These are phyloP conservation scores for Synaphobranchus kaupii DNA, from an alignment of 2,797 vertebrate species.

Conservation along the genomic window DNA sequence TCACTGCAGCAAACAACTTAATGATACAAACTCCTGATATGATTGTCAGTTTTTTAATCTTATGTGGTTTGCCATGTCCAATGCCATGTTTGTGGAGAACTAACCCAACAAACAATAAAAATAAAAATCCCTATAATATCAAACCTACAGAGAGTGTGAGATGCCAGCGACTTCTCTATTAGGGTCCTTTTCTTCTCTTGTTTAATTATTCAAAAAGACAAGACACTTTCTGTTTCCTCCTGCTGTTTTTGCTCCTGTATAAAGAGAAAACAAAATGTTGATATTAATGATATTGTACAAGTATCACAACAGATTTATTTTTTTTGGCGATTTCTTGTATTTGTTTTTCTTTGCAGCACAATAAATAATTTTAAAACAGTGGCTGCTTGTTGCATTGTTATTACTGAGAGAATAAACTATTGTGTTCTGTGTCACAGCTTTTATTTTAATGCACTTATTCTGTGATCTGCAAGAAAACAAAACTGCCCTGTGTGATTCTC, in stretches of 20 bases:
- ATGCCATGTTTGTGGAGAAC: constrained; percentile 21
- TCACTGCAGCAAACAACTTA: neutral
- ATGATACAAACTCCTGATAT: neutral
- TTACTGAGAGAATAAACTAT: neutral
- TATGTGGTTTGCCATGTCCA: constrained; percentile 33
- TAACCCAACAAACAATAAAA: constrained; percentile 19
- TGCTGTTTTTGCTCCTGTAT: constrained; percentile 88
- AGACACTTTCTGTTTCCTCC: constrained; percentile 86
- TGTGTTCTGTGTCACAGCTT: neutral
- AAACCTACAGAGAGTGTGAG: constrained; percentile 37
- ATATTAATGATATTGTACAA: constrained; percentile 62
- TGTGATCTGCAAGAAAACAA: neutral
- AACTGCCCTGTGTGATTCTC: neutral
- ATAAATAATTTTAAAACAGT: constrained; percentile 75
- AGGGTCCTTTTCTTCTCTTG: constrained; percentile 61
- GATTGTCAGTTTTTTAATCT: constrained; percentile 17
- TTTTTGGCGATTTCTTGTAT: constrained; percentile 74
- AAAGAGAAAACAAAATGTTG: constrained; percentile 69
- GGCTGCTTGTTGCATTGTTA: neutral
- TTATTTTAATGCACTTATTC: neutral
- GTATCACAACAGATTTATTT: constrained; percentile 73
- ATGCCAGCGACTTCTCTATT: constrained; percentile 32
- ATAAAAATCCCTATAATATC: constrained; percentile 34
- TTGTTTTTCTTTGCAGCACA: constrained; percentile 79
- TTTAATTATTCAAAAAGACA: constrained; percentile 76